A percentile compares a stretch with the other conserved stretches of the same genome.
These are phyloP conservation scores for Melitaea cinxia DNA, from an alignment of 1,140 invertebrate species.

Conservation along the genomic window DNA sequence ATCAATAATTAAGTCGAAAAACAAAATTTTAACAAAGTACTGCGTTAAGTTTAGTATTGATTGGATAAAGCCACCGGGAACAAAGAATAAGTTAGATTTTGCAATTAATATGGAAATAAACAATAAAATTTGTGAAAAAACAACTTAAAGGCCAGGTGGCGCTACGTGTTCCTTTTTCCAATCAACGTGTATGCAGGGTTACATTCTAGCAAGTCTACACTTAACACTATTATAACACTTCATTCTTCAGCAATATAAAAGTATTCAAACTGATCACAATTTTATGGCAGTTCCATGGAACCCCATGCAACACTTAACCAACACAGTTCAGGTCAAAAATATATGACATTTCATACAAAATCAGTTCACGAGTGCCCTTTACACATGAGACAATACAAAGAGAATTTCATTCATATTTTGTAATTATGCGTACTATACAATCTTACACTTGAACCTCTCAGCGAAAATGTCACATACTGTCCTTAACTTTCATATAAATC, in stretches of 20 bases:
- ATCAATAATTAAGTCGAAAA: conserved; percentile 79
- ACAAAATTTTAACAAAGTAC: conserved; percentile 78
- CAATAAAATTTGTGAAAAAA: conserved; percentile 59
- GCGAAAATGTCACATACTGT: conserved; percentile 76
- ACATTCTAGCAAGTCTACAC: conserved; percentile 79
- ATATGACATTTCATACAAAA: conserved; percentile 75
- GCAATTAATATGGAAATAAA: conserved; percentile 34
- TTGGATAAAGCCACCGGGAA: conserved; percentile 70
- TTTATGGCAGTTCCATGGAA: conserved; percentile 79
- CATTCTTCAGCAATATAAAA: conserved; percentile 79
- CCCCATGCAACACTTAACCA: conserved; percentile 77
- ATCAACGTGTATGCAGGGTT: conserved; percentile 72
- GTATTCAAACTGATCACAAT: conserved; percentile 81
- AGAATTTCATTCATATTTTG: conserved; percentile 52
- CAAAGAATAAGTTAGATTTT: conserved; percentile 30
- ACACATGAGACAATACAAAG: conserved; percentile 54
- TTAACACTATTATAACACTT: conserved; percentile 76
- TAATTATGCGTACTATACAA: conserved; percentile 47
- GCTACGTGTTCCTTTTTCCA: conserved; percentile 61
- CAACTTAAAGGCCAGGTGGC: conserved; percentile 42
- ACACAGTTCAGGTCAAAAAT: conserved; percentile 60
- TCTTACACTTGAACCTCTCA: conserved; percentile 66
- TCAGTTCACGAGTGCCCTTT: conserved; percentile 60
- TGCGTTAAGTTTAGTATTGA: conserved; percentile 71
- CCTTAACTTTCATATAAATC: conserved; percentile 65